These are phyloP conservation scores for Stegodyphus mimosarum DNA, from an alignment of 1,140 invertebrate genomes.

Conservation along the genomic window DNA sequence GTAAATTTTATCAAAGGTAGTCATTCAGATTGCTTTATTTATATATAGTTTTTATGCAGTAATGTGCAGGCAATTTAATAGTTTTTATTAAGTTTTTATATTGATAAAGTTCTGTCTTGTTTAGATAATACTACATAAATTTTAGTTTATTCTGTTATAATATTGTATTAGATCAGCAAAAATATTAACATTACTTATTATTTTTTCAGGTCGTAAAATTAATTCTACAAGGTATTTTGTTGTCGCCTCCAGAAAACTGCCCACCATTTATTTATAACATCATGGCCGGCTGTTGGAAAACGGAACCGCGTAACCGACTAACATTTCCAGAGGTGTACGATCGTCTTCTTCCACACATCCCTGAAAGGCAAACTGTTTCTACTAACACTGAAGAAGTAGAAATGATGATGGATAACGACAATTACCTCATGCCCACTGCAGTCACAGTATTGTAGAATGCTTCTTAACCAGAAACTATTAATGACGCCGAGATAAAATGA, in stretches of 20 bases:
- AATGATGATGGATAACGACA: constrained; percentile 18
- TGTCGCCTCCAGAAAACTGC: constrained; percentile 85
- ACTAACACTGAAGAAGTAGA: background rate
- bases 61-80: too few species aligned
- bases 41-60: too few species aligned
- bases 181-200: background rate
- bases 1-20: too few species aligned
- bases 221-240: constrained; percentile 83
- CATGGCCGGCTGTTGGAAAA: constrained; percentile 88
- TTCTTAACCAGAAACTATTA: too few species aligned
- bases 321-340: constrained; percentile 79
- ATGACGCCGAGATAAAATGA: too few species aligned
- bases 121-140: too few species aligned
- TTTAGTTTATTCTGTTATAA: background rate
- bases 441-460: background rate
- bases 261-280: constrained; percentile 81
- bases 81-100: too few species aligned
- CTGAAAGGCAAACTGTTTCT: background rate
- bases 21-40: too few species aligned
- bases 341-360: constrained; percentile 5
- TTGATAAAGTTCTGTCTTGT: too few species aligned
- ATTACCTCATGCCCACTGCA: constrained; percentile 18
- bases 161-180: background rate
- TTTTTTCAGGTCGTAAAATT: constrained; percentile 79
- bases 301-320: constrained; percentile 81